Base-by-base conservation (phyloP, 1,140 invertebrate genomes). In the Drosophila sechellia region DNA sequence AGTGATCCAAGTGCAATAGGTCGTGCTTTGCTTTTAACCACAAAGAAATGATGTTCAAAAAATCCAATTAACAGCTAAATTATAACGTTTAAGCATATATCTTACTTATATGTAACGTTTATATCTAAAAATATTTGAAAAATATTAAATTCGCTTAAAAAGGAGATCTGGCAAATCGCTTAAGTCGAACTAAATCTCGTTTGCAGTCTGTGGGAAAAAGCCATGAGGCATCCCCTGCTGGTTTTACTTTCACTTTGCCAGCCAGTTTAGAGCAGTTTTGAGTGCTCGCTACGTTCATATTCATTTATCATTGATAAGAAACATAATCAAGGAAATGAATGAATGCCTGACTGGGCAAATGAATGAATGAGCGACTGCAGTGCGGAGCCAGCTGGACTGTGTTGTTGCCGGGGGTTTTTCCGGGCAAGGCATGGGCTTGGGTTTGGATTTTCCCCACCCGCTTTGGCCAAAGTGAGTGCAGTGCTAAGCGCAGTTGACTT, bases 251-350 rank as follows among this genome's bases (percentile, higher is more conserved):
- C 81, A 85, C 81, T 85, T 85, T 86, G 81, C 59, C 57, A 72
- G 72, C 61, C 81, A 84, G 80, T 85, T 85, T 85, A 59, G 57
- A 81, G 81, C 74, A 86, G 55, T 86, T 86, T 86, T 87, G 78
- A 86, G 81, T 81, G 78, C 81, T 86, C 65, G 40, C 34, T 48
- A 77, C 73, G 74, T 87, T 89, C 76, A 73, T 79, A 89, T 87
- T 89, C 84, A 87, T 87, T 89, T 80, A 87, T 87, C 84, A 87
- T 87, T 87, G 84, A 87, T 87, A 87, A 87, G 84, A 73, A 87
- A 87, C 84, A 87, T 89, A 87, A 87, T 87, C 84, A 89, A 84
- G 84, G 76, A 89, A 87, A 87, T 87, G 84, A 87, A 89, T 89
- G 79, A 87, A 87, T 87, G 84, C 64, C 79, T 74, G 79, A 89